Conservation (phyloP, 2,797 vertebrate species). For the Odontamblyopus rebecca region DNA sequence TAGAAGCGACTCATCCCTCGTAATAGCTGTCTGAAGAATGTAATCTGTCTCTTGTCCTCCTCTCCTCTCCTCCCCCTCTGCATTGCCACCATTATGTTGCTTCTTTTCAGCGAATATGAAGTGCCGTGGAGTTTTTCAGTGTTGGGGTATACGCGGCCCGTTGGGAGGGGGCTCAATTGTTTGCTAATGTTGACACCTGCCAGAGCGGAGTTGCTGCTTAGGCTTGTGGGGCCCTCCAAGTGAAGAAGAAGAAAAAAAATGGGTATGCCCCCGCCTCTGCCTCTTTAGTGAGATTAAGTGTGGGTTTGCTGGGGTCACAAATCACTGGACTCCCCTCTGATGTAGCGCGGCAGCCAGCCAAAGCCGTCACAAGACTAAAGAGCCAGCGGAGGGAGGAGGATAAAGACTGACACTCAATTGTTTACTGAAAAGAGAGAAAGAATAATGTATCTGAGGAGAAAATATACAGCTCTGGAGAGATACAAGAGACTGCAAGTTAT, state of each 20-base stretch:
- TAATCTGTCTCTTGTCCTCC: conserved; percentile 79
- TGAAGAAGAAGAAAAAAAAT: conserved; percentile 12
- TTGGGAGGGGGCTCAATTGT: conserved; percentile 73
- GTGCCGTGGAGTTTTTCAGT: conserved; percentile 76
- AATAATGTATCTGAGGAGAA: conserved; percentile 74
- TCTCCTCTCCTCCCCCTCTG: conserved; percentile 65
- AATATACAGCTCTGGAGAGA: conserved; percentile 8
- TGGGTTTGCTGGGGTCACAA: conserved; percentile 86
- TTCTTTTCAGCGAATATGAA: conserved; percentile 57
- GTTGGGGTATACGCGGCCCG: conserved; percentile 57
- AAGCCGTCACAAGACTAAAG: conserved; percentile 70
- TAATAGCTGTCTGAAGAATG: conserved; percentile 81
- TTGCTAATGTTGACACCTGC: conserved; percentile 86
- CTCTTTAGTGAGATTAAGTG: conserved; percentile 87
- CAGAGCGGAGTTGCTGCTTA: conserved; percentile 66
- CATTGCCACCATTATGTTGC: conserved; percentile 69
- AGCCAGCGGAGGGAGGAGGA: conserved; percentile 65
- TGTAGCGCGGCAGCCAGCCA: conserved; percentile 83
- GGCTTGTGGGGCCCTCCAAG: conserved; percentile 74
- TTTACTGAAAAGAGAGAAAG: conserved; percentile 65
- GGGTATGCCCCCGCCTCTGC: conserved; percentile 65
- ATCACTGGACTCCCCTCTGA: conserved; percentile 85
- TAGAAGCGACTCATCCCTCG: conserved; percentile 80
- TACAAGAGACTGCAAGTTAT: neutral
- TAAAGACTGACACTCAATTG: conserved; percentile 76